Evolutionary conservation across 2,797 vertebrate genomes (phyloP).

Genomic region (Clamator glandarius): DNA sequence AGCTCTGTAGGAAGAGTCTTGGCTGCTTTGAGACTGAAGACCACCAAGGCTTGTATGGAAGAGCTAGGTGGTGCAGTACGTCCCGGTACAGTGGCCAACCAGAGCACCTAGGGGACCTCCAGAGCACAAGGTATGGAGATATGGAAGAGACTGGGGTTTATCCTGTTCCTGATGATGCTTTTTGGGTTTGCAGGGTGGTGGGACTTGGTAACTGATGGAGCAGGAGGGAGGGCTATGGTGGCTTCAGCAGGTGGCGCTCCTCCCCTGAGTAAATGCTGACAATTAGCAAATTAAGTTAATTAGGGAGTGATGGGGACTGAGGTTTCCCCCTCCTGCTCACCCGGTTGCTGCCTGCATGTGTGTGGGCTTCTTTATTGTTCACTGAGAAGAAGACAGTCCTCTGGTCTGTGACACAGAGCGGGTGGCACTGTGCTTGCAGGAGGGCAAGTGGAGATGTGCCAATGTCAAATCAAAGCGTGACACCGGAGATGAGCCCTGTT

Average conservation of each 20-base stretch:
- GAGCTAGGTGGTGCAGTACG: accelerated
- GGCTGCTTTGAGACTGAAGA: background rate
- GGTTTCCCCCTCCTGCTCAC: background rate
- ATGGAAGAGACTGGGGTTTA: background rate
- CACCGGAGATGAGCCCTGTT: background rate
- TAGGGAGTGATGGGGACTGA: background rate
- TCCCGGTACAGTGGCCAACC: accelerated
- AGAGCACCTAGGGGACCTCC: background rate
- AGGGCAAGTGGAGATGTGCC: background rate
- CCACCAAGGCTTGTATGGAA: background rate
- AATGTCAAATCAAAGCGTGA: accelerated
- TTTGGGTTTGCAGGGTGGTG: background rate
- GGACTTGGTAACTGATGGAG: background rate
- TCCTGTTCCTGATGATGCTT: accelerated
- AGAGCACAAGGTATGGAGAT: background rate
- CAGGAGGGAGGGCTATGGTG: background rate
- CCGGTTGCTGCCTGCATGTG: background rate
- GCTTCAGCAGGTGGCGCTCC: constrained; percentile 60
- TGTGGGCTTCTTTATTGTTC: background rate
- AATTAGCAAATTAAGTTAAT: constrained; percentile 61
- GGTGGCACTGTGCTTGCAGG: background rate
- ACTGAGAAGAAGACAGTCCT: background rate
- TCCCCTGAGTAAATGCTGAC: background rate
- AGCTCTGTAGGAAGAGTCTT: background rate
- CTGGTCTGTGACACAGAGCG: too few relatives aligned